A percentile compares a stretch with the other conserved stretches of the same genome.
Evolutionary conservation across 2,113 vertebrate genomes (phyloP).

Genomic region (Plectropomus leopardus): DNA sequence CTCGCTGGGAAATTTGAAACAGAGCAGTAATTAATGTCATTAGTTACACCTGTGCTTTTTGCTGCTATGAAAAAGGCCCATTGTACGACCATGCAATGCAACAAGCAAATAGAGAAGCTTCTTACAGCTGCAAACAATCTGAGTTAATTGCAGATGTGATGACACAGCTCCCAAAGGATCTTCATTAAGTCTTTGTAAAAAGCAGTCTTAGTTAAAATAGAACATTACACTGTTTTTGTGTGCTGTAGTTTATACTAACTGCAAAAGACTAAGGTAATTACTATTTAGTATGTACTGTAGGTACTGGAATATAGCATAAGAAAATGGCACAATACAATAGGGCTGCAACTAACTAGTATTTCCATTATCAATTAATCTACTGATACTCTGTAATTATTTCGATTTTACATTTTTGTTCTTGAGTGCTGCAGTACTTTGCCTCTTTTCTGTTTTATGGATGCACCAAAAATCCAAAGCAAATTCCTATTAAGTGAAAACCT

Average conservation of each 20-base stretch:
- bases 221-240: neutral
- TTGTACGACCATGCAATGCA: neutral
- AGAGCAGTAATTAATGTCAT: constrained; percentile 30
- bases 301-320: too few species aligned
- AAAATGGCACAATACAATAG: neutral
- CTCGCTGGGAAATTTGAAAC: neutral
- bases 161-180: neutral
- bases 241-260: neutral
- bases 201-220: neutral
- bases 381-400: too few species aligned
- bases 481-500: too few species aligned
- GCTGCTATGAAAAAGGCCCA: neutral
- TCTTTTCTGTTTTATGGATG: too few species aligned
- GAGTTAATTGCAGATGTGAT: constrained; percentile 8
- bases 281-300: neutral
- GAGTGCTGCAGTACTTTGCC: too few species aligned
- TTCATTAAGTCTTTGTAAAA: neutral
- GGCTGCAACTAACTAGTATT: too few species aligned
- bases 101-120: neutral
- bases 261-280: neutral
- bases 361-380: too few species aligned
- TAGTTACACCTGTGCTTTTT: constrained; percentile 21
- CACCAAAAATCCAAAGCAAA: too few species aligned
- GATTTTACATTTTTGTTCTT: too few species aligned
- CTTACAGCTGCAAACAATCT: neutral